Evolutionary conservation across 2,888 invertebrate species (phyloP).

Genomic region (Cosmia pyralina): DNA sequence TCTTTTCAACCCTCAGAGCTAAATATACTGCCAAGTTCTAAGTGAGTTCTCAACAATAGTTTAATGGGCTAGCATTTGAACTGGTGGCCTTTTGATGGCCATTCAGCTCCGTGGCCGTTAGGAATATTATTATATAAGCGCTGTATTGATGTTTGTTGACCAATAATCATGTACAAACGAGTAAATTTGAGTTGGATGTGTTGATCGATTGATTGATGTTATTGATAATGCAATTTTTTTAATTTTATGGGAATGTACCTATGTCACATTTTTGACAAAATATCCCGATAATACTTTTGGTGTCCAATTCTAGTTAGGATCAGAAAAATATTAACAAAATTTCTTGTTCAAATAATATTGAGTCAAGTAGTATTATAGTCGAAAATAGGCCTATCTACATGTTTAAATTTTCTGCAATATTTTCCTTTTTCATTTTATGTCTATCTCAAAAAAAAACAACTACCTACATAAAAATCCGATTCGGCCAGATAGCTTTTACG

Average conservation of each 20-base stretch:
- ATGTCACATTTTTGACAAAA: not conserved
- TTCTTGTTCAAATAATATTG: too few species aligned
- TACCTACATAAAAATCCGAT: not conserved
- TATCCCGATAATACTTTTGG: not conserved
- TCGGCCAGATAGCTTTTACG: not conserved
- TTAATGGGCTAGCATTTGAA: constrained; percentile 39
- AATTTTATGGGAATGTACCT: too few species aligned
- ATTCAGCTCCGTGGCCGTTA: constrained; percentile 27
- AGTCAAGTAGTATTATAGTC: too few species aligned
- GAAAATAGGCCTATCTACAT: too few species aligned
- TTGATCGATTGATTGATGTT: not conserved
- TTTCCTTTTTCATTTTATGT: too few species aligned
- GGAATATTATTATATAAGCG: constrained; percentile 24
- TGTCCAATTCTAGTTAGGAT: too few species aligned
- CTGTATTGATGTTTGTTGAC: constrained; percentile 20
- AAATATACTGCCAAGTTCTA: constrained; percentile 24
- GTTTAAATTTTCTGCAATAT: too few species aligned
- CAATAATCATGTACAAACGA: constrained; percentile 4
- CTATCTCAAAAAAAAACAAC: too few species aligned
- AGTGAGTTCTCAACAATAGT: constrained; percentile 35
- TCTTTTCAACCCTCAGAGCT: constrained; percentile 20
- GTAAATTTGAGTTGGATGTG: not conserved
- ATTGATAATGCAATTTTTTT: too few species aligned
- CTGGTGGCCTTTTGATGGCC: constrained; percentile 35
- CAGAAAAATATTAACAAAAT: too few species aligned